Conservation (phyloP, 2,888 invertebrate species). For the Agrochola litura region DNA sequence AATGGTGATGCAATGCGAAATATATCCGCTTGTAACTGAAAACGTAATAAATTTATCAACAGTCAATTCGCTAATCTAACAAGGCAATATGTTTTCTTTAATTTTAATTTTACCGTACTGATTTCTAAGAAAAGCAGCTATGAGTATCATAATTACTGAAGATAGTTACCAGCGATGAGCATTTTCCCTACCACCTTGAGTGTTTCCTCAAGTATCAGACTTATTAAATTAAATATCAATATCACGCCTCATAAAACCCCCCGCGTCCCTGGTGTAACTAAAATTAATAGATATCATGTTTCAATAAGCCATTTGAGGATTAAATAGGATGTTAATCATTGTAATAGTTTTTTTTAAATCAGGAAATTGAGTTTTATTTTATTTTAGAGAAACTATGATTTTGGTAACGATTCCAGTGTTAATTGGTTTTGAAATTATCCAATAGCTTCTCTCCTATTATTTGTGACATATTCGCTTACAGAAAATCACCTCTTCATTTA, state of each 20-base stretch:
- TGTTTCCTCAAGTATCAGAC: conserved; percentile 32
- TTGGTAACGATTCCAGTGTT: neutral
- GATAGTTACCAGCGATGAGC: conserved; percentile 13
- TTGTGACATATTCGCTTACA: neutral
- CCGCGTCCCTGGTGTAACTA: conserved; percentile 71
- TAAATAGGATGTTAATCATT: conserved; percentile 63
- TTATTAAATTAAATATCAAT: conserved; percentile 87
- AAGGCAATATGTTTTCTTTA: neutral
- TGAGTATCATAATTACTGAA: neutral
- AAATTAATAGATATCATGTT: conserved; percentile 76
- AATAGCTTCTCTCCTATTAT: neutral
- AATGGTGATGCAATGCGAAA: neutral
- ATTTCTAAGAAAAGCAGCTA: neutral
- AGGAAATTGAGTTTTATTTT: neutral
- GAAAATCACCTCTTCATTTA: neutral
- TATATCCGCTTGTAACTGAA: neutral
- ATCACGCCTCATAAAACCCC: conserved; percentile 77
- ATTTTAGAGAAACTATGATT: neutral
- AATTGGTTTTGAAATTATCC: neutral
- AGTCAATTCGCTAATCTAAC: neutral
- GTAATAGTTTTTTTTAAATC: conserved; percentile 17
- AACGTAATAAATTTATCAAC: neutral
- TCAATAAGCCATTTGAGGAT: conserved; percentile 74
- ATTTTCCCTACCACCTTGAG: conserved; percentile 5
- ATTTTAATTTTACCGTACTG: neutral